A percentile compares a stretch with the other conserved stretches of the same genome.
phyloP scores from a whole-genome alignment of 2,797 vertebrate species.

The Enteromius fasciolatus region DNA sequence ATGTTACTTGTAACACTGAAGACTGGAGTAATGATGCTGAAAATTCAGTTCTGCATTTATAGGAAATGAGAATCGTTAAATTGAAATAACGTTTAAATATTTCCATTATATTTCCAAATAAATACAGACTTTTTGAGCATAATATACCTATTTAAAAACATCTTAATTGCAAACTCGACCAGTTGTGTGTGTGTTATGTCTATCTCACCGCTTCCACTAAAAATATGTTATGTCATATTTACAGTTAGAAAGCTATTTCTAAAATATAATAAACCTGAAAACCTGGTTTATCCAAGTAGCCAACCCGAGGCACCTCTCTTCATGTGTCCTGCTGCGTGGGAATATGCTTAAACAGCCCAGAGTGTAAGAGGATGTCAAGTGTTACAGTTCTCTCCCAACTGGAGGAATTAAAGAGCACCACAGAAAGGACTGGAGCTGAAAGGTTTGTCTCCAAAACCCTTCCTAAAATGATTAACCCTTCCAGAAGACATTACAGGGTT shows the following conservation, averaged over 20 bases:
- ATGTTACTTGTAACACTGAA: neutral
- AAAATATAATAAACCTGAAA: neutral
- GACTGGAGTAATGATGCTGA: neutral
- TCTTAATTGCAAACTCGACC: neutral
- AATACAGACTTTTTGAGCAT: neutral
- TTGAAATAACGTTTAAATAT: neutral
- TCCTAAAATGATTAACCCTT: slow-evolving; percentile 90
- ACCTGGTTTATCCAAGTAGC: slow-evolving; percentile 44
- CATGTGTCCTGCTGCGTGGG: slow-evolving; percentile 76
- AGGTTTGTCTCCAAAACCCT: slow-evolving; percentile 84
- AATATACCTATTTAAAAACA: neutral
- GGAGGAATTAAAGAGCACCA: slow-evolving; percentile 78
- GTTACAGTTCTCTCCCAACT: slow-evolving; percentile 87
- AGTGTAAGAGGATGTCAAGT: slow-evolving; percentile 84
- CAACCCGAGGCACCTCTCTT: slow-evolving; percentile 71
- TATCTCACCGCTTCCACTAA: neutral
- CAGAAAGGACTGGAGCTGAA: slow-evolving; percentile 84
- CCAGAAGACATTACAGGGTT: slow-evolving; percentile 93
- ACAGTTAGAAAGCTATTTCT: neutral
- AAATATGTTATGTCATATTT: neutral
- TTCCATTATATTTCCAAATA: neutral
- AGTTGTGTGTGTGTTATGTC: too few relatives aligned
- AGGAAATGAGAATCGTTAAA: neutral
- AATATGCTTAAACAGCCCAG: slow-evolving; percentile 76
- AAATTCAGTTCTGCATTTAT: neutral